Percentiles rank a stretch among this genome's conserved stretches.
These are phyloP conservation scores for Carlito syrichta DNA, from an alignment of 2,113 vertebrate species.

Conservation along the genomic window DNA sequence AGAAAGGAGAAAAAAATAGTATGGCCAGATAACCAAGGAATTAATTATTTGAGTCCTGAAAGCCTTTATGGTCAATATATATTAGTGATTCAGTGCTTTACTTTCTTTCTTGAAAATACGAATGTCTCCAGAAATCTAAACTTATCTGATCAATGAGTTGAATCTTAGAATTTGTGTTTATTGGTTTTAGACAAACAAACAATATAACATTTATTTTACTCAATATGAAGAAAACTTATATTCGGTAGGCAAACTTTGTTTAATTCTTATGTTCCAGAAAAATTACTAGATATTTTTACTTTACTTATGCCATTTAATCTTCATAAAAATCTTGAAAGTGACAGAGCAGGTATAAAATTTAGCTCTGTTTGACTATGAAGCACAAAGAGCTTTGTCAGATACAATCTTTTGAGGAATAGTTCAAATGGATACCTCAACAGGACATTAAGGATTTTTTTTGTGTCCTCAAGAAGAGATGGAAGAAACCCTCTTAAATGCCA, in stretches of 20 bases:
- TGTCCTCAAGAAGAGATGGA: not conserved
- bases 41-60: not conserved
- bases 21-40: not conserved
- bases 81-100: not conserved
- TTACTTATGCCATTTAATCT: conserved; percentile 39
- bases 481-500: not conserved
- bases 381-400: not conserved
- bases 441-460: not conserved
- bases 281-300: not conserved
- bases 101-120: not conserved
- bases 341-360: not conserved
- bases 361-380: not conserved
- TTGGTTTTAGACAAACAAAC: not conserved
- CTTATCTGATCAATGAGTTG: not conserved
- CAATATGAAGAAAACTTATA: not conserved
- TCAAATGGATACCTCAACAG: not conserved
- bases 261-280: conserved; percentile 4
- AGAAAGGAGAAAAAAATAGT: not conserved
- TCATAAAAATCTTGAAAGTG: conserved; percentile 9
- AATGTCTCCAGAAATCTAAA: not conserved
- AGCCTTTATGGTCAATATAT: not conserved
- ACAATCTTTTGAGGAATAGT: not conserved
- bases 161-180: not conserved
- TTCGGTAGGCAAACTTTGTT: not conserved
- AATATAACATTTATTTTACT: not conserved